Evolutionary conservation across 2,888 invertebrate species (phyloP).

Genomic region (Lithophane leautieri): DNA sequence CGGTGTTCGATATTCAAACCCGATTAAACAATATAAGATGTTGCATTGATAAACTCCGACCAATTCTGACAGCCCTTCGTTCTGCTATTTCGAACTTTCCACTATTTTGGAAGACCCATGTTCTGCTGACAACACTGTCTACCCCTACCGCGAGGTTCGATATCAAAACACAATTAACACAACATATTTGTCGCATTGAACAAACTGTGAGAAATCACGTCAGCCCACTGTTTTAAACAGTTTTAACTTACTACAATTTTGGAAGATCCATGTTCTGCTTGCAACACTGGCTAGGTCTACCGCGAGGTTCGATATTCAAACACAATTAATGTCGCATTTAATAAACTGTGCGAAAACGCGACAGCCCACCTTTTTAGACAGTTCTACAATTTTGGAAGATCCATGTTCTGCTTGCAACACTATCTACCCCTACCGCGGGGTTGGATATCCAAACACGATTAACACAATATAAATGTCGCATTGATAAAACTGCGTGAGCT

Average conservation of each 20-base stretch:
- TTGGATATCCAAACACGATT: conserved; percentile 83
- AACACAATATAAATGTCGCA: conserved; percentile 88
- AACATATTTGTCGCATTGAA: conserved; percentile 87
- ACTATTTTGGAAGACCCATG: too few species aligned
- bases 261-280: conserved; percentile 11
- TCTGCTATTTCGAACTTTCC: too few species aligned
- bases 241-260: not conserved
- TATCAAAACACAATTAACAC: conserved; percentile 58
- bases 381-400: not conserved
- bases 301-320: conserved; percentile 73
- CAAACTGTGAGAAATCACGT: conserved; percentile 73
- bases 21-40: conserved; percentile 79
- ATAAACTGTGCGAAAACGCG: conserved; percentile 76
- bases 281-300: conserved; percentile 28
- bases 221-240: not conserved
- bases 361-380: not conserved
- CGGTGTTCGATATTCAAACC: conserved; percentile 50
- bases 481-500: conserved; percentile 85
- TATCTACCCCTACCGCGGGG: conserved; percentile 60
- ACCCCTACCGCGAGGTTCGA: conserved; percentile 58
- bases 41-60: conserved; percentile 81
- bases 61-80: too few species aligned
- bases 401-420: conserved; percentile 49
- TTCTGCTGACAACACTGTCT: too few species aligned
- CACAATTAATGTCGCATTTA: conserved; percentile 83